Base-by-base conservation (phyloP, 2,888 invertebrate species). In the Timandra comae region DNA sequence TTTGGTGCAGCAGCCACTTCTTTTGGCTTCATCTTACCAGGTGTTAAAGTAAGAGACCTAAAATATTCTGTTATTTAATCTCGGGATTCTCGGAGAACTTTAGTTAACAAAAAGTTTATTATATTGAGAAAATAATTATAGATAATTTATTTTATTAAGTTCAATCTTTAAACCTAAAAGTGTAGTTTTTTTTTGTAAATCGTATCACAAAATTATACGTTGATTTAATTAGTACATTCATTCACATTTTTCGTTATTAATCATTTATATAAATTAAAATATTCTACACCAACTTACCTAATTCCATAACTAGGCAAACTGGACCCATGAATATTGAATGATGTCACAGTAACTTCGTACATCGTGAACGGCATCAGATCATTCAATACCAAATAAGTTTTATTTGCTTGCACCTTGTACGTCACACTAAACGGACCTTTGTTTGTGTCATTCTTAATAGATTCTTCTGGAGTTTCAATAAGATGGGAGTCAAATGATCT, bases 331-430 rank as follows among this genome's bases (percentile, higher is more conserved):
- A 88, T 86, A 63, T 94, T 95, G 32, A 87, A 87, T 0, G 94
- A 91, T 0, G 89, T 90, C 6, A 95, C 91, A 0, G 90, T 88
- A 3, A 94, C 87, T 57, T 94, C 93, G 64, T 95, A 95, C 94
- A 94, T 94, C 0, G 93, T 94, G 57, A 92, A 91, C 0, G 94
- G 92, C 7, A 86, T 81, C 20, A 95, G 76, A 58, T 91, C 88
- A 49, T 88, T 88, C 2, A 94, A 60, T 0, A 89, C 69, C 0
- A 90, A 77, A 30, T 73, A 86, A 1, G 88, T 91, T 49, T 87
- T 87, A 43, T 88, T 88, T 2, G 86, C 82, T 2, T 87, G 85
- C 1, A 93, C 91, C 56, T 85, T 88, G 30, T 81, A 77, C 29
- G 84, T 86, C 47, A 82, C 64, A 0, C 76, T 65, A 54, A 66